Evolutionary conservation across 2,113 vertebrate genomes (phyloP).

Genomic region (Astur gentilis): DNA sequence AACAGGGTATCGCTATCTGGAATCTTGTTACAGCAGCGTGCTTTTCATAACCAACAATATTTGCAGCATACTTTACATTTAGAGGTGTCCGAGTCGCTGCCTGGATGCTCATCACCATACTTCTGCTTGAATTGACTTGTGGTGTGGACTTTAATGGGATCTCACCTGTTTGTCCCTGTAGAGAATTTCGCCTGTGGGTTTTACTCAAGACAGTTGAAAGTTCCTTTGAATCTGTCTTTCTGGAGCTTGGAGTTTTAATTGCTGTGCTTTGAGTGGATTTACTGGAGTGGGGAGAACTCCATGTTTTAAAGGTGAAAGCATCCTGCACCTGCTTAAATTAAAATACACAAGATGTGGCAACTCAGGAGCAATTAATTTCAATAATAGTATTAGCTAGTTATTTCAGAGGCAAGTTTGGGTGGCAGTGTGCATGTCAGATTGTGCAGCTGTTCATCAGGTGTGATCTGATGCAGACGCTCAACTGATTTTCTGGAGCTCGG

Average conservation of each 20-base stretch:
- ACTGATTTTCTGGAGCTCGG: background rate
- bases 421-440: background rate
- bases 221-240: slow-evolving; percentile 5
- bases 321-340: slow-evolving; percentile 1
- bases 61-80: background rate
- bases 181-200: background rate
- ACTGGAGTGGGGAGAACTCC: background rate
- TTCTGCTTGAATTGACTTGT: background rate
- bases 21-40: background rate
- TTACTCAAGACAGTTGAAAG: background rate
- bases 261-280: background rate
- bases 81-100: background rate
- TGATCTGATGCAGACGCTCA: background rate
- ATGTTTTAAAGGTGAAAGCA: background rate
- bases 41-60: background rate
- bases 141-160: background rate
- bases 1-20: background rate
- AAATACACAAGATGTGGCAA: background rate
- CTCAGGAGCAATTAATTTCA: slow-evolving; percentile 21
- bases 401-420: background rate
- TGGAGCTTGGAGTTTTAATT: slow-evolving; percentile 6
- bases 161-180: background rate
- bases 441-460: background rate
- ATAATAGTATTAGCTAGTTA: background rate
- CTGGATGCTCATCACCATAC: background rate